A percentile compares a stretch with the other conserved stretches of the same genome.
Conservation (phyloP, 2,113 vertebrate species). For the Halcyon senegalensis region DNA sequence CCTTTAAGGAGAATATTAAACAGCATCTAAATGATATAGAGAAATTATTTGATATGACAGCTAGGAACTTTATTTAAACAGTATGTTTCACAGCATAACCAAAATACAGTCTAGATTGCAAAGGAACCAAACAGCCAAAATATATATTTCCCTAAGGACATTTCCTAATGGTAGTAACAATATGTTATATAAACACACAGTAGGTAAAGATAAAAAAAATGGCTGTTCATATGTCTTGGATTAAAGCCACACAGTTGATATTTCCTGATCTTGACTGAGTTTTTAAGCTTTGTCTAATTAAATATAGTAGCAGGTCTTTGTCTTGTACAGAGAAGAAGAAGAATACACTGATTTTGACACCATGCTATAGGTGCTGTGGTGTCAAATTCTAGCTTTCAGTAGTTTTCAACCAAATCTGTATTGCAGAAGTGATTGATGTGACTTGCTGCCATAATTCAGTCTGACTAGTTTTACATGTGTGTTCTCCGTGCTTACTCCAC, state of each 20-base stretch:
- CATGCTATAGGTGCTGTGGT: not conserved
- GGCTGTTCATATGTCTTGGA: not conserved
- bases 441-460: not conserved
- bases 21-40: not conserved
- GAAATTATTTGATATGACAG: not conserved
- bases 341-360: not conserved
- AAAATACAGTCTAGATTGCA: not conserved
- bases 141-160: not conserved
- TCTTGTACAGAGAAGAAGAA: not conserved
- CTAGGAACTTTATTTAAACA: not conserved
- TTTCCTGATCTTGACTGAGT: slow-evolving; percentile 3
- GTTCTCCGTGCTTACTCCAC: not conserved
- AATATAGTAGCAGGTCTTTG: not conserved
- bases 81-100: not conserved
- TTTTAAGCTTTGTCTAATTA: slow-evolving; percentile 25
- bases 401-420: not conserved
- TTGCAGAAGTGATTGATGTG: not conserved
- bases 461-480: not conserved
- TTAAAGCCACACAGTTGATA: not conserved
- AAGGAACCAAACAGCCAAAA: not conserved
- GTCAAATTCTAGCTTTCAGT: not conserved
- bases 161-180: slow-evolving; percentile 14
- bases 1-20: not conserved
- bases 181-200: not conserved
- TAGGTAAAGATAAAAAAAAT: not conserved